Conservation (phyloP, 2,797 vertebrate genomes). For the Neosilurus mollespiculum region DNA sequence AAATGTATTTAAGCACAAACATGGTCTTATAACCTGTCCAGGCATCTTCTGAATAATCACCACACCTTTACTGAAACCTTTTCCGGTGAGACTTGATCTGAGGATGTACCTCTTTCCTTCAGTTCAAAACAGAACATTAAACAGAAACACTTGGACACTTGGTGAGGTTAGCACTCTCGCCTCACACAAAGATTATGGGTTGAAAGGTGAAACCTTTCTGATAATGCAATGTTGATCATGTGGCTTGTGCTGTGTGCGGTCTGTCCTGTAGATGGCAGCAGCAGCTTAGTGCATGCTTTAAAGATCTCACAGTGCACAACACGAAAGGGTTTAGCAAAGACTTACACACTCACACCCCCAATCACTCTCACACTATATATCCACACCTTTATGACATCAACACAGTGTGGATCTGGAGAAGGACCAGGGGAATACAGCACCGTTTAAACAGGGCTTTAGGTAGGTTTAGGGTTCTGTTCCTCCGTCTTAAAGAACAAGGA, state of each 20-base stretch:
- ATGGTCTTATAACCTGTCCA: not conserved
- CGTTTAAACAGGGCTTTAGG: not conserved
- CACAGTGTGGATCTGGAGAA: not conserved
- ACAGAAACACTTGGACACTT: not conserved
- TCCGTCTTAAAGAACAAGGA: not conserved
- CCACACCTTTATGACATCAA: not conserved
- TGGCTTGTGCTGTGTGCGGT: conserved; percentile 35
- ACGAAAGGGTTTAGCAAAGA: not conserved
- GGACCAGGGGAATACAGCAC: not conserved
- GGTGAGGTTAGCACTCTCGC: no score
- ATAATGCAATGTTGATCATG: not conserved
- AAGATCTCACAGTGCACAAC: not conserved
- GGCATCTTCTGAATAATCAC: not conserved
- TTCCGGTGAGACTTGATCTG: not conserved
- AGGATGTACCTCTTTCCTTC: not conserved
- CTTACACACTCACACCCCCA: no score
- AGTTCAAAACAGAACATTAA: not conserved
- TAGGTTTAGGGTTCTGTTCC: not conserved
- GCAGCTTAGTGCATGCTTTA: conserved; percentile 11
- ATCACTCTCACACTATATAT: not conserved
- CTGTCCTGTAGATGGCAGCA: conserved; percentile 70
- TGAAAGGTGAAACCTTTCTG: not conserved
- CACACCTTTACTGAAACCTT: not conserved
- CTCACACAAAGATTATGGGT: no score
- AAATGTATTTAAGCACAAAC: not conserved